Evolutionary conservation across 2,113 vertebrate genomes (phyloP).

Genomic region (Pogonocichla stellata): DNA sequence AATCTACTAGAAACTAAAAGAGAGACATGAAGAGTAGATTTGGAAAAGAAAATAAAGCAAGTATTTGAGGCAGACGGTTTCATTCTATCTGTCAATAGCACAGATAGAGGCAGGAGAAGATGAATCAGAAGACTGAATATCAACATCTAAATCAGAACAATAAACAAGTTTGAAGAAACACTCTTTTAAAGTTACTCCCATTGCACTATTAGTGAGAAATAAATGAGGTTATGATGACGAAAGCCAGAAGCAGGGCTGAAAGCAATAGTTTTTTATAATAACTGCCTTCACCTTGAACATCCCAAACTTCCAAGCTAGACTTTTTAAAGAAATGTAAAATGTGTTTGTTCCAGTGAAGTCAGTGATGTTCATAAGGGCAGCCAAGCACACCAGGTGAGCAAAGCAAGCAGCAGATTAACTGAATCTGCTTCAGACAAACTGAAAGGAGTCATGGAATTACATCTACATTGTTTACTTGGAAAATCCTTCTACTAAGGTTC

Average conservation of each 20-base stretch:
- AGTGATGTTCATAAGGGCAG: neutral
- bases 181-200: neutral
- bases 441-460: neutral
- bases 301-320: neutral
- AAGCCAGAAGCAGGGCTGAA: neutral
- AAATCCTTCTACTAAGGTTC: neutral
- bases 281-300: neutral
- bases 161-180: neutral
- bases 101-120: neutral
- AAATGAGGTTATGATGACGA: neutral
- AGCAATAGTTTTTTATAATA: neutral
- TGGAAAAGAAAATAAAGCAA: neutral
- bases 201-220: neutral
- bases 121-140: neutral
- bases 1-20: neutral
- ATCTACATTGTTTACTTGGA: neutral
- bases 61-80: neutral
- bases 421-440: neutral
- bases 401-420: neutral
- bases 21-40: neutral
- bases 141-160: neutral
- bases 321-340: neutral
- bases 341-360: neutral
- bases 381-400: neutral
- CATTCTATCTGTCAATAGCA: neutral